phyloP scores from a whole-genome alignment of 2,888 invertebrate genomes.

The Acronicta alni region DNA sequence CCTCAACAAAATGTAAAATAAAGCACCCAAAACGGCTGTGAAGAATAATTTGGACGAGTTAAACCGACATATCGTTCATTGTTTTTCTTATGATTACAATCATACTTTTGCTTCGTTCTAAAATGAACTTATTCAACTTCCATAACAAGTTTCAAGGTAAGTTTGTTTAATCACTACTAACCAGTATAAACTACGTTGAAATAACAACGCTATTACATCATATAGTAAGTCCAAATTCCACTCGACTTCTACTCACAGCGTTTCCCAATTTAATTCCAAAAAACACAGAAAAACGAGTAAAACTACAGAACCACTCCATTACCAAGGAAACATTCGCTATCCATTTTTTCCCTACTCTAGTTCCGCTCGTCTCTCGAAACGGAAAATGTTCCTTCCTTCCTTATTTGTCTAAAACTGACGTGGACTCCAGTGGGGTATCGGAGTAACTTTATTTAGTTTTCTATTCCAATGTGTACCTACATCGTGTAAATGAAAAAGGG shows the following conservation, averaged over 20 bases:
- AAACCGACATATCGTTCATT: no score
- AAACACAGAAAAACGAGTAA: slow-evolving; percentile 29
- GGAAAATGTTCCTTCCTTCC: slow-evolving; percentile 76
- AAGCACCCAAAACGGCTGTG: no score
- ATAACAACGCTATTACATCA: not conserved
- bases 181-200: not conserved
- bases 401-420: slow-evolving; percentile 84
- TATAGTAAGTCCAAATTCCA: not conserved
- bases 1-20: no score
- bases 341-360: slow-evolving; percentile 51
- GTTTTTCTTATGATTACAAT: no score
- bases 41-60: no score
- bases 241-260: slow-evolving; percentile 2
- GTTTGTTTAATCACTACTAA: no score
- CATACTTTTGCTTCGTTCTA: no score
- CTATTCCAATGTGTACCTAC: slow-evolving; percentile 73
- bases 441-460: slow-evolving; percentile 78
- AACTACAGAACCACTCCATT: slow-evolving; percentile 54
- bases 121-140: no score
- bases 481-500: slow-evolving; percentile 78
- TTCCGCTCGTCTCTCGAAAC: slow-evolving; percentile 63
- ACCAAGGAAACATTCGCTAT: slow-evolving; percentile 50
- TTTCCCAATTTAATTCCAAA: slow-evolving; percentile 24
- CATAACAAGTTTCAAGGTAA: no score
- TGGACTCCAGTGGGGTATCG: slow-evolving; percentile 62